phyloP scores from a whole-genome alignment of 2,113 vertebrate genomes.

The Aleadryas rufinucha region DNA sequence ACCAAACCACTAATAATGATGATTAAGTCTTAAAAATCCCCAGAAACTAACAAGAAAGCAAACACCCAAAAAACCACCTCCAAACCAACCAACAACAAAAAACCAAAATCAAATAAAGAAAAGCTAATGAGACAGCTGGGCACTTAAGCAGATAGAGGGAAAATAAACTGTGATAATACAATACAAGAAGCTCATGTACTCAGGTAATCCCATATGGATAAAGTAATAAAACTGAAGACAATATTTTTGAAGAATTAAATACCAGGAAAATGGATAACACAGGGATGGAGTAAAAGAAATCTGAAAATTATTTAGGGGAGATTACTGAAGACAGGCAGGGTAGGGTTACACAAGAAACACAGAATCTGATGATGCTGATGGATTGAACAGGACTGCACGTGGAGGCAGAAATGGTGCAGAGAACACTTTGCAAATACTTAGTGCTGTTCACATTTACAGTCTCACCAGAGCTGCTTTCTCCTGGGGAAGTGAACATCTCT shows the following conservation, averaged over 20 bases:
- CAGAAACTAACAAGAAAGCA: neutral
- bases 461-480: neutral
- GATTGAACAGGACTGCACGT: neutral
- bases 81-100: neutral
- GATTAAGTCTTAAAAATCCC: neutral
- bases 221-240: neutral
- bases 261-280: neutral
- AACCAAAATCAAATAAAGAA: neutral
- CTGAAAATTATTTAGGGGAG: neutral
- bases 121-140: neutral
- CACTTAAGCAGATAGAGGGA: neutral
- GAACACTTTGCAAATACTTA: neutral
- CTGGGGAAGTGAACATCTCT: neutral
- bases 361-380: neutral
- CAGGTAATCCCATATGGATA: neutral
- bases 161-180: neutral
- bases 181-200: neutral
- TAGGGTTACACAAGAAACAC: neutral
- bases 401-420: neutral
- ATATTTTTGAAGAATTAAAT: neutral
- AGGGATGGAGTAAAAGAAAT: neutral
- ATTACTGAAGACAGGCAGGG: neutral
- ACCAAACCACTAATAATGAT: neutral
- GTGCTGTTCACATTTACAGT: neutral
- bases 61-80: neutral